A percentile compares a stretch with the other conserved stretches of the same genome.
These are phyloP conservation scores for Mionectes olivaceus DNA, from an alignment of 2,797 vertebrate species.

Conservation along the genomic window DNA sequence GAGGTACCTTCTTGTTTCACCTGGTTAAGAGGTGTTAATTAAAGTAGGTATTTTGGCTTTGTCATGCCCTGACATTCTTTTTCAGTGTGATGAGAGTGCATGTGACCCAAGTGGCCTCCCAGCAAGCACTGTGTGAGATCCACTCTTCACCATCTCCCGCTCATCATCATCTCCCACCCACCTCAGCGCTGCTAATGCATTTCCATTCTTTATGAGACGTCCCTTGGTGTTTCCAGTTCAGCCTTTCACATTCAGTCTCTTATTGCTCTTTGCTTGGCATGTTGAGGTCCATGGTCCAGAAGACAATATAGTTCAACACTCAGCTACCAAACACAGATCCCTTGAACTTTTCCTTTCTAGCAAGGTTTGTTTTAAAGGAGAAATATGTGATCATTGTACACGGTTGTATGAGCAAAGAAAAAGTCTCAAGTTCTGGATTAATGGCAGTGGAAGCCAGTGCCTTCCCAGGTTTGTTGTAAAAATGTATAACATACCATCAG, in stretches of 20 bases:
- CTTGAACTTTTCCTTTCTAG: not conserved
- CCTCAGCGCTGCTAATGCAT: not conserved
- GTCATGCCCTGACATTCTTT: not conserved
- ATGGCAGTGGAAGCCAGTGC: not conserved
- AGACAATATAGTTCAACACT: not conserved
- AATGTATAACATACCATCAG: not conserved
- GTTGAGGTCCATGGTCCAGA: not conserved
- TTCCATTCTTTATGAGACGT: conserved; percentile 53
- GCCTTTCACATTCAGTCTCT: not conserved
- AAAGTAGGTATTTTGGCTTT: not conserved
- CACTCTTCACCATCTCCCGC: not conserved
- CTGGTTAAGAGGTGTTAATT: not conserved
- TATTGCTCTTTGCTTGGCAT: not conserved
- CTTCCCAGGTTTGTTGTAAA: not conserved
- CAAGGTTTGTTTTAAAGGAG: not conserved
- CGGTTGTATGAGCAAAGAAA: not conserved
- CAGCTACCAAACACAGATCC: not conserved
- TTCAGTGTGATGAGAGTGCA: not conserved
- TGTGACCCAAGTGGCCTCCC: not conserved
- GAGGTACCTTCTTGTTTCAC: not conserved
- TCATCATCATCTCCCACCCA: not conserved
- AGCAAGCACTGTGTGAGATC: not conserved
- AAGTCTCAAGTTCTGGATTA: not conserved
- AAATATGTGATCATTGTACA: not conserved
- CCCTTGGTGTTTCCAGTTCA: not conserved